Base-by-base conservation (phyloP, 2,797 vertebrate species). In the Ciconia nigra region DNA sequence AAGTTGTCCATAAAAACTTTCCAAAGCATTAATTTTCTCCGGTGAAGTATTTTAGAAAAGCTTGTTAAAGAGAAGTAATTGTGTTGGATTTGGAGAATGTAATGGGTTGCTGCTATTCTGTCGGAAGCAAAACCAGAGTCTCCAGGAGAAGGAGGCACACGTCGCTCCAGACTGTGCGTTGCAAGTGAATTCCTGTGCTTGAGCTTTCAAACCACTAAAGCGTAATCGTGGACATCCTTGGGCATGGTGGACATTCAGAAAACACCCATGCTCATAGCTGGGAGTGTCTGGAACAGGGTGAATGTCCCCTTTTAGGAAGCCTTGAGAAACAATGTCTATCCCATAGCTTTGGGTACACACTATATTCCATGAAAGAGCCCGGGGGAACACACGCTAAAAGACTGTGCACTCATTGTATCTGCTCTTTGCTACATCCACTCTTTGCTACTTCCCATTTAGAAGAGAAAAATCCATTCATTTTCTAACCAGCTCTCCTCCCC, bases 381-480 rank as follows among this genome's bases (percentile, higher is more conserved):
- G 19, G 11, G 96, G 94, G 87, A 87, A 69, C 69, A 49, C 29
- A 73, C 0, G 6, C 69, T 42, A 0, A 9, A 5, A 57, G 76
- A 96, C 96, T 96, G 93, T 97, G 89, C 2, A 0, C 65, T 74
- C 95, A 86, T 96, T 96, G 96, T 97, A 24, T 83, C 74, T 91
- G 35, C 73, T 74, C 70, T n/a, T n/a, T 61, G 55, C 87, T 29
- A 44, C 79, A 76, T 93, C 87, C 92, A 47, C 84, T 72, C 87
- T 67, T 55, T 47, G 55, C 93, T 52, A 17, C 90, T 93, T 79
- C 73, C 66, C 72, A 24, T 55, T 83, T 28, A 81, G 94, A 89
- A 85, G 31, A 96, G 83, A 95, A 82, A 96, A 97, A 84, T 41
- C 87, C 58, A 65, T 93, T 95, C 95, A 96, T 87, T 93, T 90